Evolutionary conservation across 37 sponge, comb jelly and placozoan genomes (phyloP).

Genomic region (Corticium candelabrum): DNA sequence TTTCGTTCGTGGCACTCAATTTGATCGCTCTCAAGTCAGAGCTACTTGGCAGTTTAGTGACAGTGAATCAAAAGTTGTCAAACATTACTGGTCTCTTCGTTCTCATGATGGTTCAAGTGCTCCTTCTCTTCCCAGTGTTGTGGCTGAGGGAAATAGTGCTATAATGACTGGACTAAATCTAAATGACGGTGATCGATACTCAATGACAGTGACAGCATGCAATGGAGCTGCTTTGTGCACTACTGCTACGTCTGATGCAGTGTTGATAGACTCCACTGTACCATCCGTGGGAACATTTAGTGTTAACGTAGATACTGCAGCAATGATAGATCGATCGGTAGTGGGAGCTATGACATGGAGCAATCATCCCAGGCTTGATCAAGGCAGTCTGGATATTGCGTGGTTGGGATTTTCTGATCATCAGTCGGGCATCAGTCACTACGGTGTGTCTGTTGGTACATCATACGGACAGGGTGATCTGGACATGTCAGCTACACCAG

Average conservation of each 20-base stretch:
- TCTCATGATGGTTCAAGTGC: conserved; percentile 5
- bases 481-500: background rate
- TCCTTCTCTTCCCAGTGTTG: conserved; percentile 12
- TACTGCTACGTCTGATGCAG: background rate
- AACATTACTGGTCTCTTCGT: conserved; percentile 23
- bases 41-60: conserved; percentile 39
- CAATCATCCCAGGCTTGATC: conserved; percentile 7
- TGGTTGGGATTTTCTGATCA: conserved; percentile 72
- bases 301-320: conserved; percentile 23
- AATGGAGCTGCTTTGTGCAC: conserved; percentile 43
- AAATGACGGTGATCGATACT: conserved; percentile 43
- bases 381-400: conserved; percentile 23
- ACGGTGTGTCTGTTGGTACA: conserved; percentile 41
- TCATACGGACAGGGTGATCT: conserved; percentile 29
- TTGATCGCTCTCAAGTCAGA: conserved; percentile 21
- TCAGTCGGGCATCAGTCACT: conserved; percentile 45
- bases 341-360: conserved; percentile 50
- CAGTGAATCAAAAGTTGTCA: conserved; percentile 2
- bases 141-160: background rate
- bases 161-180: conserved; percentile 14
- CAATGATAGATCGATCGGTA: conserved; percentile 24
- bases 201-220: conserved; percentile 37
- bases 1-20: conserved; percentile 28
- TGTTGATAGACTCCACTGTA: conserved; percentile 65
- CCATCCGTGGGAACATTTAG: conserved; percentile 81